phyloP scores from a whole-genome alignment of 2,888 invertebrate genomes.

The Augochlorella aurata region DNA sequence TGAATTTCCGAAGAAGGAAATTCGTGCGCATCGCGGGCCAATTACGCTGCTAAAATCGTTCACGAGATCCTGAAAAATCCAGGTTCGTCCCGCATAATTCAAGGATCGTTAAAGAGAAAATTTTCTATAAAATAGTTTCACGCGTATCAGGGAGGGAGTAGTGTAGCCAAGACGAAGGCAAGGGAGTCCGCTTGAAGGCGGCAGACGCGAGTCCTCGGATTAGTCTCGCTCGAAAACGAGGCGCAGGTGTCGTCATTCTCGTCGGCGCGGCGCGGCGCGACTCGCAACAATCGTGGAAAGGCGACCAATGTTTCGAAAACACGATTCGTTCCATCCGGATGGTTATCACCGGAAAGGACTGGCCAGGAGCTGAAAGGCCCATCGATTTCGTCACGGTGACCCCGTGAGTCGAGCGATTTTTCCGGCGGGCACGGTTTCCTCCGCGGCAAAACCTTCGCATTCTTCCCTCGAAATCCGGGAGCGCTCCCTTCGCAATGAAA shows the following conservation, averaged over 20 bases:
- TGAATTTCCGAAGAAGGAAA: too few species aligned
- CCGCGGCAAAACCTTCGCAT: background rate
- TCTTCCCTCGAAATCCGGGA: conserved; percentile 13
- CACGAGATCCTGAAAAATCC: background rate
- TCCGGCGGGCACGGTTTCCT: conserved; percentile 26
- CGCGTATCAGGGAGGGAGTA: background rate
- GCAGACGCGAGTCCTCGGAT: conserved; percentile 26
- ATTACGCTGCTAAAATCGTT: background rate
- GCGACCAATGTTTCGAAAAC: conserved; percentile 77
- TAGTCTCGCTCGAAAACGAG: conserved; percentile 41
- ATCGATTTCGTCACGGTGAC: conserved; percentile 67
- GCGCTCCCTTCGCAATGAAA: conserved; percentile 14
- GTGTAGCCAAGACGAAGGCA: background rate
- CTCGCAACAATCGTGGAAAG: conserved; percentile 63
- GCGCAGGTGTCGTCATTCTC: conserved; percentile 65
- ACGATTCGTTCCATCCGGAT: conserved; percentile 78
- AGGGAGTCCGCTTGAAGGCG: background rate
- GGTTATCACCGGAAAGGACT: conserved; percentile 71
- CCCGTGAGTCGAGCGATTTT: conserved; percentile 33
- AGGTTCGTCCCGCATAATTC: background rate
- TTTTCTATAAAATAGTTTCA: background rate
- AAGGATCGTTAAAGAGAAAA: background rate
- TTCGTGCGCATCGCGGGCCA: too few species aligned
- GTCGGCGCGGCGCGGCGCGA: conserved; percentile 55
- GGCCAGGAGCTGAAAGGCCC: conserved; percentile 49